These are phyloP conservation scores for Zele albiditarsus DNA, from an alignment of 2,888 invertebrate genomes.

Conservation along the genomic window DNA sequence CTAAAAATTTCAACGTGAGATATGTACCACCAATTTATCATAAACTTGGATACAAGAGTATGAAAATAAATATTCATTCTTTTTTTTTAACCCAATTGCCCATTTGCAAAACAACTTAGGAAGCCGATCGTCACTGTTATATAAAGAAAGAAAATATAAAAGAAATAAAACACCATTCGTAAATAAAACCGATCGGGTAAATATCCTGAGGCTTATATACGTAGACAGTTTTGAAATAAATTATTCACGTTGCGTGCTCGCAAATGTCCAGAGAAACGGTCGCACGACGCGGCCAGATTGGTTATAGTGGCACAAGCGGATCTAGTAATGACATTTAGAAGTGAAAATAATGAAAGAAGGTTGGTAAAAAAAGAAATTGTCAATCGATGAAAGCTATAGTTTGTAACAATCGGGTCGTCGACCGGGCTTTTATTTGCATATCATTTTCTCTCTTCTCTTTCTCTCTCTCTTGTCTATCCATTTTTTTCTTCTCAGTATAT, in stretches of 20 bases:
- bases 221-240: conserved; percentile 40
- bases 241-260: conserved; percentile 43
- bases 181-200: conserved; percentile 31
- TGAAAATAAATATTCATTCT: too few species aligned
- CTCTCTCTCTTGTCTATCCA: neutral
- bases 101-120: too few species aligned
- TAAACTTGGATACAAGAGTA: too few species aligned
- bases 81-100: too few species aligned
- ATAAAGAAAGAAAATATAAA: neutral
- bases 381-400: conserved; percentile 43
- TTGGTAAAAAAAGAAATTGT: conserved; percentile 44
- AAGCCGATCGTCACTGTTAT: neutral
- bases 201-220: conserved; percentile 36
- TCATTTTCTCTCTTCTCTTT: neutral
- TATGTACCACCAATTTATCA: too few species aligned
- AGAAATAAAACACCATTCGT: conserved; percentile 14
- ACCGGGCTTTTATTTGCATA: conserved; percentile 38
- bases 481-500: neutral
- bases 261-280: conserved; percentile 18
- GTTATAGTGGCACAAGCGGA: conserved; percentile 37
- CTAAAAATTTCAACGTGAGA: too few species aligned
- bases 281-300: conserved; percentile 23
- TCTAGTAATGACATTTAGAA: conserved; percentile 47
- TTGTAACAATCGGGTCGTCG: conserved; percentile 40
- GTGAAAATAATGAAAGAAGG: conserved; percentile 40